Evolutionary conservation across 2,113 vertebrate genomes (phyloP), one percentile per base, ranked within the genome.

Genomic region (Eretmochelys imbricata): DNA sequence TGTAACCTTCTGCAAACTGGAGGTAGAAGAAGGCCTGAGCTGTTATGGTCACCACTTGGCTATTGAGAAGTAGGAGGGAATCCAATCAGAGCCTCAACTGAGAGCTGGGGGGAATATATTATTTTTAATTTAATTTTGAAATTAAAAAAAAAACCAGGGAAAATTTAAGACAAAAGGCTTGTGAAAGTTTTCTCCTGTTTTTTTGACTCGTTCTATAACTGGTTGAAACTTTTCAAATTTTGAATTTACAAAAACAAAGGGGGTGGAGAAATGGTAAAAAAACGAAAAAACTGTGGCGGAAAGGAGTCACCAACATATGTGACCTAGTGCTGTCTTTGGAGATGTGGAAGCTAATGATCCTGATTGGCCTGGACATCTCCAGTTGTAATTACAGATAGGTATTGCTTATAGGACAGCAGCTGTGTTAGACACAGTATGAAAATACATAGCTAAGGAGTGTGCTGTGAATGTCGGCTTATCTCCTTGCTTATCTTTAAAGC

Each of bases 1-100:
- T 81, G 86, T 87, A 80, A 91, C 84, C 14, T 86, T 88, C 85
- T 93, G 88, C 48, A 88, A 92, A 93, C 72, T 95, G 89, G 78
- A 48, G 94, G 65, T 20, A 79, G 85, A 94, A 92, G 35, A 42
- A 54, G 57, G 49, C 0, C 3, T 89, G 75, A 11, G 49, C 80
- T 90, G 46, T 84, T 95, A 90, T 90, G 91, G 14, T 80, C 84
- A 89, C 84, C 88, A 86, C 38, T 80, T 84, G 31, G 31, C 48
- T 91, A 83, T 49, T 10, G 90, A 65, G 88, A 8, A 79, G n/a
- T 20, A 85, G 91, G 62, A 38, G 80, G 14, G 91, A 91, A 79
- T 89, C 62, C 82, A 53, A 78, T 92, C 78, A 94, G 27, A 94
- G 62, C 4, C 49, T 91, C n/a, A 89, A 59, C 84, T 94, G 90